Conservation (phyloP, 2,113 vertebrate species). For the Leptocoma aspasia region DNA sequence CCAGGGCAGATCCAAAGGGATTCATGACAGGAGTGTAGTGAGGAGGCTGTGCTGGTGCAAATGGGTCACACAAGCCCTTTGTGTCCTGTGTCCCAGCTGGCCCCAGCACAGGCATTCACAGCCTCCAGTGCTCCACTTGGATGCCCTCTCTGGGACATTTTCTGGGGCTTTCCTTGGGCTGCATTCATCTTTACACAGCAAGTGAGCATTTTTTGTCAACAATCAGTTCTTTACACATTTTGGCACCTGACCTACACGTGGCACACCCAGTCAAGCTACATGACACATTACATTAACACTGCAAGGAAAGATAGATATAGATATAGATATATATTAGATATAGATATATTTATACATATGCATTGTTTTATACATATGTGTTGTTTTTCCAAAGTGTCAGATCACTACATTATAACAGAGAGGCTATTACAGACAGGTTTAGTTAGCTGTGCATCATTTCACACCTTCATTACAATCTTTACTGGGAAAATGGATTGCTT, state of each 20-base stretch:
- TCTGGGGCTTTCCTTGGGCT: background rate
- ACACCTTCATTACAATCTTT: constrained; percentile 53
- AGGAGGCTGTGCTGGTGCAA: background rate
- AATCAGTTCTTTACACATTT: background rate
- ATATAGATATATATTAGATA: background rate
- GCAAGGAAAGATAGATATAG: background rate
- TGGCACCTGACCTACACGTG: background rate
- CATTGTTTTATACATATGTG: background rate
- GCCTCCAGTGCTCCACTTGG: background rate
- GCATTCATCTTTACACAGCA: background rate
- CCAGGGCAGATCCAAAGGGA: background rate
- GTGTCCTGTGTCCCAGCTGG: background rate
- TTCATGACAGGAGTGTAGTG: background rate
- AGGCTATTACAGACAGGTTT: constrained; percentile 29
- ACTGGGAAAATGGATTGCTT: constrained; percentile 64
- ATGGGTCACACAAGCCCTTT: background rate
- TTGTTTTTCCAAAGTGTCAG: constrained; percentile 3
- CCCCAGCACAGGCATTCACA: background rate
- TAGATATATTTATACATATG: background rate
- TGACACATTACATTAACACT: background rate
- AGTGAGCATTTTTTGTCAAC: background rate
- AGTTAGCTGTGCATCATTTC: constrained; percentile 56
- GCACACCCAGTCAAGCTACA: background rate
- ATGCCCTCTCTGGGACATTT: background rate
- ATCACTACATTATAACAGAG: constrained; percentile 16